Conservation (phyloP, 2,113 vertebrate species). For the Gulo gulo region DNA sequence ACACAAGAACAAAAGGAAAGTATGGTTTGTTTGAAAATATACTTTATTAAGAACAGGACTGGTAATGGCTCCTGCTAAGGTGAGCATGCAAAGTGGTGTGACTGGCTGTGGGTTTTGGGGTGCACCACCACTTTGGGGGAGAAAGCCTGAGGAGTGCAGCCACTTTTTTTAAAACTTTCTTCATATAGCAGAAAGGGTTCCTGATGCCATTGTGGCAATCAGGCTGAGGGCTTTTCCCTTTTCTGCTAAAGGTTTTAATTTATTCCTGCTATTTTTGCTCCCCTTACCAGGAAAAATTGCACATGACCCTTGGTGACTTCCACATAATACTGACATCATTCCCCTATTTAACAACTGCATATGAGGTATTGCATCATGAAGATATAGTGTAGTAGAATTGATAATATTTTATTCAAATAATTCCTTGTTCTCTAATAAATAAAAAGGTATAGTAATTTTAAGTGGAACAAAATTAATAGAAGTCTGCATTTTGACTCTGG, state of each 20-base stretch:
- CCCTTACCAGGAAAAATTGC: conserved; percentile 17
- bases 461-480: conserved; percentile 18
- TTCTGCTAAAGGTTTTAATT: conserved; percentile 1
- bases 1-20: not conserved
- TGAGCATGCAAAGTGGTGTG: not conserved
- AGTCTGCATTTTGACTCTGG: conserved; percentile 1
- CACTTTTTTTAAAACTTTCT: not conserved
- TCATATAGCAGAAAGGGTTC: not conserved
- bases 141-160: not conserved
- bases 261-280: not conserved
- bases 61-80: not conserved
- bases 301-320: not conserved
- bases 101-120: not conserved
- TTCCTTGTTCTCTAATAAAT: not conserved
- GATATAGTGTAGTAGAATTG: not conserved
- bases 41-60: not conserved
- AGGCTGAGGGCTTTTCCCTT: not conserved
- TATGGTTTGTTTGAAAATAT: not conserved
- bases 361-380: not conserved
- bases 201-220: not conserved
- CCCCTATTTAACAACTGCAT: not conserved
- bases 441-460: not conserved
- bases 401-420: not conserved
- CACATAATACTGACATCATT: not conserved
- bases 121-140: not conserved